Evolutionary conservation across 2,888 invertebrate species (phyloP).

Genomic region (Cinara cedri): DNA sequence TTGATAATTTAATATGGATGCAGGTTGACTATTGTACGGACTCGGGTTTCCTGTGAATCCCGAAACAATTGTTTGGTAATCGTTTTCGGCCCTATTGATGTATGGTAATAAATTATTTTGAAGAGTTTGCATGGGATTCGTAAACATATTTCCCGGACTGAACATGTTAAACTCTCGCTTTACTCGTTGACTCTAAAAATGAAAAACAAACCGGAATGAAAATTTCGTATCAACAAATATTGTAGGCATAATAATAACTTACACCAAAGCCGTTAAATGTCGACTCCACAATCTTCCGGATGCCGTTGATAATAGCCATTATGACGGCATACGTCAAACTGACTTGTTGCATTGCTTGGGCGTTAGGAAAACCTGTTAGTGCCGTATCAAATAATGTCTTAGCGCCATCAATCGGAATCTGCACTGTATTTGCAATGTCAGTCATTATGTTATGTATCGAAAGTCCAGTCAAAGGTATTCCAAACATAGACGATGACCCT

Average conservation of each 20-base stretch:
- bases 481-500: not conserved
- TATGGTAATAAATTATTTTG: too few relatives aligned
- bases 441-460: not conserved
- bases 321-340: not conserved
- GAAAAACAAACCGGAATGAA: not conserved
- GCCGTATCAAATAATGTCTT: not conserved
- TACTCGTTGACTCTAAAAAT: not conserved
- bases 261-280: not conserved
- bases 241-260: not conserved
- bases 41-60: too few relatives aligned
- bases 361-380: not conserved
- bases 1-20: too few relatives aligned
- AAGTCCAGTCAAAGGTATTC: not conserved
- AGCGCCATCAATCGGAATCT: not conserved
- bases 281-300: slow-evolving; percentile 1
- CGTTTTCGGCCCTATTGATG: too few relatives aligned
- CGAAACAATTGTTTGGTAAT: too few relatives aligned
- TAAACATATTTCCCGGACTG: not conserved
- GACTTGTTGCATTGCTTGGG: not conserved
- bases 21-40: too few relatives aligned
- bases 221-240: not conserved
- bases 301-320: not conserved
- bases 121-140: too few relatives aligned
- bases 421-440: not conserved
- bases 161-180: not conserved